Conservation (phyloP, 2,113 vertebrate genomes). For the Pteropus alecto region DNA sequence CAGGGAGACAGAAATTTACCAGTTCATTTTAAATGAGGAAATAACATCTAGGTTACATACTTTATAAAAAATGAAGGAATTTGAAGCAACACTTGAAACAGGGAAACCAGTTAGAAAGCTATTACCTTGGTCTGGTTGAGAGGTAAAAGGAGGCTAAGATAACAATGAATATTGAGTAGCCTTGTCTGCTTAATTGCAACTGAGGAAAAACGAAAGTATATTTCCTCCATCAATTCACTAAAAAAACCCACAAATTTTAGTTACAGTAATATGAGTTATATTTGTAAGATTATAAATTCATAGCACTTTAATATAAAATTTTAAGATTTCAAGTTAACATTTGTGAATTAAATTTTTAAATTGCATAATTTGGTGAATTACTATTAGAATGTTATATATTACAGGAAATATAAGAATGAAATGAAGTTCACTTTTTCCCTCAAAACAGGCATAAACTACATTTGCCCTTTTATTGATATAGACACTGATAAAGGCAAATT, state of each 20-base stretch:
- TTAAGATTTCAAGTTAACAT: not conserved
- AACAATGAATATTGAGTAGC: not conserved
- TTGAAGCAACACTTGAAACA: not conserved
- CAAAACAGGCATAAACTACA: not conserved
- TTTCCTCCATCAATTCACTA: not conserved
- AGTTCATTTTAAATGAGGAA: not conserved
- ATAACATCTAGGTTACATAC: not conserved
- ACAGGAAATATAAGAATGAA: not conserved
- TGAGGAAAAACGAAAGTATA: not conserved
- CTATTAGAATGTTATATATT: not conserved
- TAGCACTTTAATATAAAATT: not conserved
- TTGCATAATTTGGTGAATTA: not conserved
- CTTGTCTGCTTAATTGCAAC: not conserved
- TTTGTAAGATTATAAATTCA: not conserved
- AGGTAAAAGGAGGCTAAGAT: not conserved
- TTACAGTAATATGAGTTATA: not conserved
- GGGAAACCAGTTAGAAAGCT: not conserved
- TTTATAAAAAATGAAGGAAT: not conserved
- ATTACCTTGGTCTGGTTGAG: not conserved
- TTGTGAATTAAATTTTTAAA: not conserved
- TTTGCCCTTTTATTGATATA: slow-evolving; percentile 9
- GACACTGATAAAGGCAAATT: slow-evolving; percentile 34
- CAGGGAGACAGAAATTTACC: not conserved
- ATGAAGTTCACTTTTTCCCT: not conserved
- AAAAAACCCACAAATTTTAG: not conserved